Conservation (phyloP, 2,888 invertebrate genomes). For the Helobdella robusta region DNA sequence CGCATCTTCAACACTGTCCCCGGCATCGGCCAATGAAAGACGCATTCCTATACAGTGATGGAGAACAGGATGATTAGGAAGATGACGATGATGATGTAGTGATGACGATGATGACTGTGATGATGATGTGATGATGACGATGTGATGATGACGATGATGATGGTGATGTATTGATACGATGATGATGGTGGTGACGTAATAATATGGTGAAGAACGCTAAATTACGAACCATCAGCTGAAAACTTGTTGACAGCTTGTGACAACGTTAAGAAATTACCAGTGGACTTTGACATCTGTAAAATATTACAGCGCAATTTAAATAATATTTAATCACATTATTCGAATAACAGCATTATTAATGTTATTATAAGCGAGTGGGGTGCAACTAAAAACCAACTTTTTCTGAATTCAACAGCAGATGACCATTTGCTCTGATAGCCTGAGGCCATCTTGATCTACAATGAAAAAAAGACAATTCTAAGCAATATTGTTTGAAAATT, state of each 20-base stretch:
- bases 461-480: too few relatives aligned
- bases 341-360: background rate
- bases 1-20: slow-evolving; percentile 68
- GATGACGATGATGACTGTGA: background rate
- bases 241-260: slow-evolving; percentile 79
- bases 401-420: slow-evolving; percentile 83
- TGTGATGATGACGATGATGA: too few relatives aligned
- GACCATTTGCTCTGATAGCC: slow-evolving; percentile 84
- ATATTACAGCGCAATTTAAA: background rate
- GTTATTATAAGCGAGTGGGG: background rate
- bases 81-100: background rate
- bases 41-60: slow-evolving; percentile 25
- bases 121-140: too few relatives aligned
- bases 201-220: too few relatives aligned
- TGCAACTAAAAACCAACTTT: slow-evolving; percentile 60
- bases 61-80: background rate
- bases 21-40: slow-evolving; percentile 26
- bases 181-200: too few relatives aligned
- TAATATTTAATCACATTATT: background rate
- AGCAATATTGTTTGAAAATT: too few relatives aligned
- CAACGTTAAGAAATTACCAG: slow-evolving; percentile 92
- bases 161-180: too few relatives aligned
- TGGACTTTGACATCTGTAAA: slow-evolving; percentile 89
- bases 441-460: slow-evolving; percentile 63
- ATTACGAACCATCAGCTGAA: slow-evolving; percentile 73